Conservation (phyloP, 92 coral and sea anemone species). For the Bergia sp. region DNA sequence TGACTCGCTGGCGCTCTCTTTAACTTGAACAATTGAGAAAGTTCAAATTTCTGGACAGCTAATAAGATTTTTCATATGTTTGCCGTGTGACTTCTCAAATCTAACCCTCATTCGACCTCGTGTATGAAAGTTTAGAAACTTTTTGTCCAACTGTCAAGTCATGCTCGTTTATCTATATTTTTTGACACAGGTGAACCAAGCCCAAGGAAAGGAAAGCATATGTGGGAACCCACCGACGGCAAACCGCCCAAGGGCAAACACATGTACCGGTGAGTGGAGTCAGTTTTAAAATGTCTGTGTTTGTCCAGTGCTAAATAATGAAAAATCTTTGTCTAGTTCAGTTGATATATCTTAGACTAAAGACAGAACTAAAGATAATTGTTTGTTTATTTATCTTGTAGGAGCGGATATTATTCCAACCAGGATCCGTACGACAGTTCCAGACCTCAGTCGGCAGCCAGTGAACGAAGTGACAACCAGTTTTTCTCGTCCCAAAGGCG, state of each 20-base stretch:
- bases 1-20: not conserved
- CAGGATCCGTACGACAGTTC: constrained; percentile 59
- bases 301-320: too few relatives aligned
- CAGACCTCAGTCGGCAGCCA: constrained; percentile 78
- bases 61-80: too few relatives aligned
- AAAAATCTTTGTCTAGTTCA: too few relatives aligned
- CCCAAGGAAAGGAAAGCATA: constrained; percentile 68
- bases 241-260: constrained; percentile 71
- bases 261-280: constrained; percentile 69
- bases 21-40: too few relatives aligned
- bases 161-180: not conserved
- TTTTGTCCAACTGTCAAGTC: not conserved
- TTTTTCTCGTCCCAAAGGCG: constrained; percentile 59
- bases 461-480: constrained; percentile 73
- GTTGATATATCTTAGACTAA: too few relatives aligned
- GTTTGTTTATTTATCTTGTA: not conserved
- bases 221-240: constrained; percentile 65
- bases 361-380: too few relatives aligned
- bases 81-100: not conserved
- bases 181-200: constrained; percentile 65
- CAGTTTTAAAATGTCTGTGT: too few relatives aligned
- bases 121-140: too few relatives aligned
- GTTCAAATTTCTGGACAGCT: not conserved
- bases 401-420: constrained; percentile 22
- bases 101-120: not conserved